Evolutionary conservation across 2,113 vertebrate species (phyloP).

Genomic region (Suncus etruscus): DNA sequence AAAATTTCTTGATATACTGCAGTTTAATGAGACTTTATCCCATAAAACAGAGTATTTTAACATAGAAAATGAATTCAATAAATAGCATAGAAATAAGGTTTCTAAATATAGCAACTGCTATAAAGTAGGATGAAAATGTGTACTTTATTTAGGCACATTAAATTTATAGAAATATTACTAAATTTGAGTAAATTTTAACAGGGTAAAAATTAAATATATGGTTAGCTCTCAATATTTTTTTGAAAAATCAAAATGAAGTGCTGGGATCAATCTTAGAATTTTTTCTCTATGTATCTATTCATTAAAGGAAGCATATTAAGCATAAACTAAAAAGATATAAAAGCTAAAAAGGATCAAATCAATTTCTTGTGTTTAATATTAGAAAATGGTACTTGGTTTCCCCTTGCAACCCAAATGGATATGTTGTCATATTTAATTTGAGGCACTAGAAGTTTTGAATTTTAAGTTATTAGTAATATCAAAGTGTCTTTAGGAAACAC

Average conservation of each 20-base stretch:
- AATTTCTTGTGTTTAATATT: neutral
- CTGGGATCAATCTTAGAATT: conserved; percentile 10
- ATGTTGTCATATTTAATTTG: neutral
- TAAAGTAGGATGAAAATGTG: conserved; percentile 3
- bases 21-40: neutral
- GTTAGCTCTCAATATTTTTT: neutral
- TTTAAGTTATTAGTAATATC: neutral
- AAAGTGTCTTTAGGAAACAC: neutral
- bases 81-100: neutral
- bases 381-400: conserved; percentile 4
- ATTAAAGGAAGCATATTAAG: neutral
- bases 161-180: conserved; percentile 29
- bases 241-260: conserved; percentile 38
- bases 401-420: neutral
- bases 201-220: neutral
- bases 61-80: conserved; percentile 40
- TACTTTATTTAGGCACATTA: conserved; percentile 23
- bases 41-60: conserved; percentile 10
- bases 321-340: conserved; percentile 33
- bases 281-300: neutral
- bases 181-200: conserved; percentile 4
- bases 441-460: neutral
- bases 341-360: conserved; percentile 39
- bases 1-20: conserved; percentile 11
- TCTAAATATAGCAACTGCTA: conserved; percentile 51